These are phyloP conservation scores for Aphodius sticticus DNA, from an alignment of 2,888 invertebrate genomes.

Conservation along the genomic window DNA sequence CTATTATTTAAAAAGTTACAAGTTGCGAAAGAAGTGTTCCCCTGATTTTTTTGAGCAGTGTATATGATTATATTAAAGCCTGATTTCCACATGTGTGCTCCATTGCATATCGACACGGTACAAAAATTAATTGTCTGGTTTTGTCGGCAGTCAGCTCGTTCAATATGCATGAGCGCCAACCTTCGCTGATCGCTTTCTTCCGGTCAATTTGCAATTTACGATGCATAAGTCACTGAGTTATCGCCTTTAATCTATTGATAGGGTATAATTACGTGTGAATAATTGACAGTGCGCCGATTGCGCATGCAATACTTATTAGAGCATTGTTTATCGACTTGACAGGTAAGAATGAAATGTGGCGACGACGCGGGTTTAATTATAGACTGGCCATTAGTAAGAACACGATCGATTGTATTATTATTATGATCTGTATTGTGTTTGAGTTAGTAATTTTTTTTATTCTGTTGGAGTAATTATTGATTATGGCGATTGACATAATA, in stretches of 20 bases:
- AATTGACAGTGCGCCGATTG: background rate
- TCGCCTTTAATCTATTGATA: background rate
- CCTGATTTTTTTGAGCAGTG: too few species aligned
- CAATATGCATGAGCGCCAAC: background rate
- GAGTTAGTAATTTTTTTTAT: background rate
- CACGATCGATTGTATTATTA: background rate
- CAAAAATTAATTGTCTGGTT: background rate
- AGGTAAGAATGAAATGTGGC: background rate
- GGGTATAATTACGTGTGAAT: background rate
- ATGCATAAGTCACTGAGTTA: background rate
- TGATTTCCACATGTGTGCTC: background rate
- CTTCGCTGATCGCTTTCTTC: background rate
- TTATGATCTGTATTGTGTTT: background rate
- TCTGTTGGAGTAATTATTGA: background rate
- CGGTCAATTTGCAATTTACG: background rate
- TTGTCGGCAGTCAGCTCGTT: background rate
- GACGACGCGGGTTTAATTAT: background rate
- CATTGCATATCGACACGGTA: background rate
- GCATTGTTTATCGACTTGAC: background rate
- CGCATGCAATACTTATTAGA: background rate
- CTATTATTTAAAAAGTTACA: too few species aligned
- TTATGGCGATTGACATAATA: background rate
- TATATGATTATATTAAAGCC: background rate
- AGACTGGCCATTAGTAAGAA: background rate
- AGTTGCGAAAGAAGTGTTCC: too few species aligned